phyloP scores from a whole-genome alignment of 2,888 invertebrate species.

The Tillus elongatus region DNA sequence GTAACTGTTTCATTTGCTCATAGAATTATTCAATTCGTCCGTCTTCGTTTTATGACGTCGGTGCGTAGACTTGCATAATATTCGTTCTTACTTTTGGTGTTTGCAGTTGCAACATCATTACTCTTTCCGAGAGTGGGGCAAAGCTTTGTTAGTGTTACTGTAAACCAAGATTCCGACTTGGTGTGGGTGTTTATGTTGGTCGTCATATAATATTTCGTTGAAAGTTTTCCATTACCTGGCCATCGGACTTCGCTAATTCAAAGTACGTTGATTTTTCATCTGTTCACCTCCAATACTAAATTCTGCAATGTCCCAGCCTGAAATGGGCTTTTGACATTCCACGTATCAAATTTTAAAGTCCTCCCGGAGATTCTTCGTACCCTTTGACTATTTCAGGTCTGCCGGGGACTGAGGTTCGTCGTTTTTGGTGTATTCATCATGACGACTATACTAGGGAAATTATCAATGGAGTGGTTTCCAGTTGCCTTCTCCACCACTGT shows the following conservation, averaged over 20 bases:
- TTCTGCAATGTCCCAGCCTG: background rate
- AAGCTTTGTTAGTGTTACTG: conserved; percentile 1
- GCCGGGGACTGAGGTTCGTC: conserved; percentile 1
- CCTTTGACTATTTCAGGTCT: background rate
- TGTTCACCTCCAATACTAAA: conserved; percentile 1
- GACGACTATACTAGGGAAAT: conserved; percentile 3
- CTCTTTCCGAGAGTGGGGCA: conserved; percentile 1
- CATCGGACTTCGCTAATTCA: conserved; percentile 1
- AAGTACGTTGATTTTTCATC: background rate
- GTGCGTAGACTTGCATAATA: conserved; percentile 2
- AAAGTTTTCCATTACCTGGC: background rate
- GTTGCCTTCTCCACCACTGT: conserved; percentile 4
- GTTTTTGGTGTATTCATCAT: background rate
- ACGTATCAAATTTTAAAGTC: conserved; percentile 1
- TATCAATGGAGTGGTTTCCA: conserved; percentile 2
- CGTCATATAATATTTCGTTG: background rate
- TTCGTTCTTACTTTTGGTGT: conserved; percentile 1
- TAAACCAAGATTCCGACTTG: background rate
- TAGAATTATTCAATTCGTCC: background rate
- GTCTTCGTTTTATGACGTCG: conserved; percentile 1
- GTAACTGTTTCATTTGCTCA: conserved; percentile 1
- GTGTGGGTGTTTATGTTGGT: conserved; percentile 1
- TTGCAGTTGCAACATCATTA: conserved; percentile 3
- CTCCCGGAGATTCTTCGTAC: conserved; percentile 4
- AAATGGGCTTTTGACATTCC: background rate